phyloP scores from a whole-genome alignment of 1,140 invertebrate genomes.

The Drosophila repleta region DNA sequence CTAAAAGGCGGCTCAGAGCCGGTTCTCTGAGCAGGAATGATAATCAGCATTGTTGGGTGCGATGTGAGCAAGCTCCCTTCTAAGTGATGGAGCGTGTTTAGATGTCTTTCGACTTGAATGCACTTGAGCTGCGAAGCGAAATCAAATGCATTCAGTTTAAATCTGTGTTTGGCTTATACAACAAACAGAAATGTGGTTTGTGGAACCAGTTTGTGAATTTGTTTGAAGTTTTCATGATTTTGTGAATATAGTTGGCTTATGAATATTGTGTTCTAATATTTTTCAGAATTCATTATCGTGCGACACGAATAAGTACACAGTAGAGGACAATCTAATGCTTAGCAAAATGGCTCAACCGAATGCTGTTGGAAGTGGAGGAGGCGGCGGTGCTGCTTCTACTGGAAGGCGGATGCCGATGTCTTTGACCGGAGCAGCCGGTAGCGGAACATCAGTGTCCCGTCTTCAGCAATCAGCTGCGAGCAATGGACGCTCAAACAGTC shows the following conservation, averaged over 20 bases:
- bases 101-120: constrained; percentile 45
- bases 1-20: constrained; percentile 15
- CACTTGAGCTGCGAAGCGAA: constrained; percentile 37
- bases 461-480: constrained; percentile 50
- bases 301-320: constrained; percentile 23
- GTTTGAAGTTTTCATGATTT: not conserved
- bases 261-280: constrained; percentile 1
- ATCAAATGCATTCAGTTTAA: not conserved
- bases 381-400: constrained; percentile 21
- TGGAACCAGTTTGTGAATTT: not conserved
- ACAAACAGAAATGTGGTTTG: not conserved
- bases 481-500: constrained; percentile 62
- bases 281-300: constrained; percentile 60
- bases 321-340: constrained; percentile 49
- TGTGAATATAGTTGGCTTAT: not conserved
- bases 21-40: constrained; percentile 39
- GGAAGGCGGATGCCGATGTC: constrained; percentile 68
- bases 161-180: not conserved
- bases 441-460: constrained; percentile 37
- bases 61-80: constrained; percentile 50
- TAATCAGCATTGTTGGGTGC: constrained; percentile 3
- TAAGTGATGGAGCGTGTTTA: constrained; percentile 50
- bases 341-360: constrained; percentile 74
- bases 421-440: constrained; percentile 34
- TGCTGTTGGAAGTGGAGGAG: constrained; percentile 38